These are phyloP conservation scores for Myodes glareolus DNA, from an alignment of 2,113 vertebrate species.

Conservation along the genomic window DNA sequence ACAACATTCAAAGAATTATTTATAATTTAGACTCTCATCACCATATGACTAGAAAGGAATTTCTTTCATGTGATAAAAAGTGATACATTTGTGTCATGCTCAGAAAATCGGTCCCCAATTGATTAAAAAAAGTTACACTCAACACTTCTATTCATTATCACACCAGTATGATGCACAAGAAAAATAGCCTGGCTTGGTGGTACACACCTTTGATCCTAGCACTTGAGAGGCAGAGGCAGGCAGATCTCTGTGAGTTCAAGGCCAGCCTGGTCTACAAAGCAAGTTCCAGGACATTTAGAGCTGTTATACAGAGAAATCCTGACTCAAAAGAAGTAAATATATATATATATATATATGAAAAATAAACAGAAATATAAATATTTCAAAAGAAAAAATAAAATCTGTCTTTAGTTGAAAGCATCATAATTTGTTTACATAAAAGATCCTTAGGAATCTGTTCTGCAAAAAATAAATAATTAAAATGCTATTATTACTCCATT, in stretches of 20 bases:
- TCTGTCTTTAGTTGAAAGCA: not conserved
- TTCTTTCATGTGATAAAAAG: not conserved
- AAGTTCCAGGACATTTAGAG: too few species aligned
- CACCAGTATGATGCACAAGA: not conserved
- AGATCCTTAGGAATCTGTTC: not conserved
- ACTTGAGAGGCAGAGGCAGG: not conserved
- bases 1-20: not conserved
- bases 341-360: too few species aligned
- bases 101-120: not conserved
- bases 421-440: not conserved
- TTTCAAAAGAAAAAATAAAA: not conserved
- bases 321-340: too few species aligned
- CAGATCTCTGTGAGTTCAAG: not conserved
- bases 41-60: not conserved
- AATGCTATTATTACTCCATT: not conserved
- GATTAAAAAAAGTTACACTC: not conserved
- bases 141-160: not conserved
- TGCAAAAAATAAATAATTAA: not conserved
- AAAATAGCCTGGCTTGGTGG: not conserved
- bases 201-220: not conserved
- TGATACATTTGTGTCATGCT: not conserved
- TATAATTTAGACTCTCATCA: not conserved
- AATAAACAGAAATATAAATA: not conserved
- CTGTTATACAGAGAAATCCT: too few species aligned
- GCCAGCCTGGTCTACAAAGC: not conserved